Percentiles rank a stretch among this genome's conserved stretches.
Evolutionary conservation across 2,113 vertebrate species (phyloP).

Genomic region (Xiphophorus couchianus): DNA sequence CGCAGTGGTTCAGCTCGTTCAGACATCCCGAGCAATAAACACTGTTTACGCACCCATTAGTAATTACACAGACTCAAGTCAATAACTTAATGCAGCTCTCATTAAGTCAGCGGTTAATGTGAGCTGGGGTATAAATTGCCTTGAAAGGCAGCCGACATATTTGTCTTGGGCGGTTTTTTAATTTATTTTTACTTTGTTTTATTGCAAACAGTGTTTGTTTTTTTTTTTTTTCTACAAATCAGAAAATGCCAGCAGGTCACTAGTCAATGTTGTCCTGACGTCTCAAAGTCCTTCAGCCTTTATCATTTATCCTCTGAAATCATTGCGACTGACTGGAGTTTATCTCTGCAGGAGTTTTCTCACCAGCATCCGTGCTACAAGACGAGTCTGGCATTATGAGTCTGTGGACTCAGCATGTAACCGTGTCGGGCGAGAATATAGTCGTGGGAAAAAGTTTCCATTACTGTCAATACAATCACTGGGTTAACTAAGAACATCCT

Average conservation of each 20-base stretch:
- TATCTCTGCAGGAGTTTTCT: background rate
- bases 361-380: background rate
- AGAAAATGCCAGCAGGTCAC: background rate
- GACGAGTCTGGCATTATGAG: background rate
- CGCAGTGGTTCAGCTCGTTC: constrained; percentile 20
- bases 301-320: constrained; percentile 3
- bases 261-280: background rate
- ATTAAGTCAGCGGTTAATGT: constrained; percentile 13
- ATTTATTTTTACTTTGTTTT: background rate
- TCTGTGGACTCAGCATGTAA: constrained; percentile 36
- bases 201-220: background rate
- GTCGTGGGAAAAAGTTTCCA: background rate
- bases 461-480: background rate
- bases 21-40: constrained; percentile 75
- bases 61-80: constrained; percentile 34
- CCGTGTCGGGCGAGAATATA: constrained; percentile 8
- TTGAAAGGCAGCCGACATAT: background rate
- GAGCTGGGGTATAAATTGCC: background rate
- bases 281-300: constrained; percentile 16
- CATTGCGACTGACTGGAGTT: background rate
- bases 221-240: background rate
- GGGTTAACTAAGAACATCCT: background rate
- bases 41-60: constrained; percentile 38
- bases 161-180: background rate
- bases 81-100: constrained; percentile 54